Evolutionary conservation across 1,140 invertebrate genomes (phyloP).

Genomic region (Ceratina calcarata): DNA sequence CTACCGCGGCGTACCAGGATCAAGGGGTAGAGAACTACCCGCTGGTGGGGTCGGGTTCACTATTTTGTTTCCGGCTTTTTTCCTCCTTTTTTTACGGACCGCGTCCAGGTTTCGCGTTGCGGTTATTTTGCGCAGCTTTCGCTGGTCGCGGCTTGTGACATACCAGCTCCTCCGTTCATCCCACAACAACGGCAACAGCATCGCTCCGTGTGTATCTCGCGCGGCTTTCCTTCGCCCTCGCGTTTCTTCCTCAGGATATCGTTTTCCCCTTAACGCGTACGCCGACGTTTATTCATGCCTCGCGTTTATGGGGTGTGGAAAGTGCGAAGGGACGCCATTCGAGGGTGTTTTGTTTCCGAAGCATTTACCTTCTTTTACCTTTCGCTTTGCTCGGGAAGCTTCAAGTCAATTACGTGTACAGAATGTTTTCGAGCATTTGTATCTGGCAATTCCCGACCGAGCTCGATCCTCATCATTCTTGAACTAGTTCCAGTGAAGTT

Average conservation of each 20-base stretch:
- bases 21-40: slow-evolving; percentile 21
- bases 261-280: background rate
- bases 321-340: background rate
- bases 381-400: background rate
- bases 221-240: slow-evolving; percentile 17
- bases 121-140: slow-evolving; percentile 67
- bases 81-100: slow-evolving; percentile 56
- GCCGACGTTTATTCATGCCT: background rate
- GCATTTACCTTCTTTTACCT: background rate
- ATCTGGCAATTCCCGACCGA: too few species aligned
- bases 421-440: background rate
- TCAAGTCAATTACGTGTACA: too few species aligned
- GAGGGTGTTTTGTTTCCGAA: slow-evolving; percentile 6
- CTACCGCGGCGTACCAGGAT: slow-evolving; percentile 9
- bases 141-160: slow-evolving; percentile 52
- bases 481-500: too few species aligned
- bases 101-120: slow-evolving; percentile 60
- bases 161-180: slow-evolving; percentile 1
- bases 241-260: slow-evolving; percentile 7
- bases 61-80: slow-evolving; percentile 68
- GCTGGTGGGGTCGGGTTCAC: slow-evolving; percentile 52
- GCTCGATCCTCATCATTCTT: too few species aligned
- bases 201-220: slow-evolving; percentile 1
- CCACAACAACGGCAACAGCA: slow-evolving; percentile 7
- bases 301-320: background rate